A percentile compares a stretch with the other conserved stretches of the same genome.
phyloP scores from a whole-genome alignment of 1,140 invertebrate species.

The Archegozetes longisetosus region DNA sequence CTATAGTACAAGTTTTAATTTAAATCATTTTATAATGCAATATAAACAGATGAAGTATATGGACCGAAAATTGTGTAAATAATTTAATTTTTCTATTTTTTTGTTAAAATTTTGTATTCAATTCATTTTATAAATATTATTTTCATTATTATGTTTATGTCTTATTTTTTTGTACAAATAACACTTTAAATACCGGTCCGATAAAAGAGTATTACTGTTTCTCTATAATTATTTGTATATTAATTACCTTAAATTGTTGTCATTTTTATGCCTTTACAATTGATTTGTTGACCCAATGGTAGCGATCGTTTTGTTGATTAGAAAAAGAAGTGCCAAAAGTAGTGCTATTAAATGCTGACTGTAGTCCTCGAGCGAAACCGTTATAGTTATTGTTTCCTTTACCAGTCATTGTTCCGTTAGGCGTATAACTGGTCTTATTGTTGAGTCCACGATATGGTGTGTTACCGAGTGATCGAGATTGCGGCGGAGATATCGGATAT shows the following conservation, averaged over 20 bases:
- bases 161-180: not conserved
- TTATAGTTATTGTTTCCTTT: not conserved
- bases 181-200: too few species aligned
- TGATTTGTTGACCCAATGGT: slow-evolving; percentile 18
- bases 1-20: too few species aligned
- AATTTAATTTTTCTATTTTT: not conserved
- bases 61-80: not conserved
- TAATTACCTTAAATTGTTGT: not conserved
- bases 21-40: not conserved
- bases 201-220: too few species aligned
- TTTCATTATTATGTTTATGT: not conserved
- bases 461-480: not conserved
- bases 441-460: not conserved
- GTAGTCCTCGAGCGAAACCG: slow-evolving; percentile 6
- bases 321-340: not conserved
- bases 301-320: slow-evolving; percentile 10
- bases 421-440: not conserved
- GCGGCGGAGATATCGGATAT: slow-evolving; percentile 6
- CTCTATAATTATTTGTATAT: not conserved
- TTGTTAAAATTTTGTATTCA: not conserved
- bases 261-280: slow-evolving; percentile 11
- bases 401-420: not conserved
- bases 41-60: not conserved
- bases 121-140: not conserved
- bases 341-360: slow-evolving; percentile 13